phyloP scores from a whole-genome alignment of 2,888 invertebrate species.

The Cenopis cana region DNA sequence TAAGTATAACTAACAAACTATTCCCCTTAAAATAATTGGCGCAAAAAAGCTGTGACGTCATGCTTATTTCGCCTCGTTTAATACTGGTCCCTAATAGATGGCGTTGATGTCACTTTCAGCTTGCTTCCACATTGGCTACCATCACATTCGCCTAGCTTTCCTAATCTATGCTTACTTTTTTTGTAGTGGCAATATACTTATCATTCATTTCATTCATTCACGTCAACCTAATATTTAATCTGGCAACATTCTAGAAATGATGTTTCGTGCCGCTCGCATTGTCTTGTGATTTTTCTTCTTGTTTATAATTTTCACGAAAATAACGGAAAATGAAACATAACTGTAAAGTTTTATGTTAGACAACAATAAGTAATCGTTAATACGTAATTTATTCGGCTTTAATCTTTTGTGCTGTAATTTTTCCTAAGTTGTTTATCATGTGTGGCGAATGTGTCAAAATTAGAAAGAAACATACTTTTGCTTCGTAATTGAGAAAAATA shows the following conservation, averaged over 20 bases:
- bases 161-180: conserved; percentile 2
- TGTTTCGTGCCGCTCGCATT: conserved; percentile 53
- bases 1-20: too few species aligned
- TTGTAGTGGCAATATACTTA: conserved; percentile 1
- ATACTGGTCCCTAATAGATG: not conserved
- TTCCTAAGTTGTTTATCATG: conserved; percentile 66
- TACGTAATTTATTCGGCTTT: conserved; percentile 28
- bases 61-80: not conserved
- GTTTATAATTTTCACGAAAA: conserved; percentile 73
- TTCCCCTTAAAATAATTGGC: too few species aligned
- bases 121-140: too few species aligned
- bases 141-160: not conserved
- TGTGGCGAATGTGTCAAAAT: conserved; percentile 77
- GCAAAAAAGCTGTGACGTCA: not conserved
- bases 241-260: conserved; percentile 34
- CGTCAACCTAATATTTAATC: conserved; percentile 5
- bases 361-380: conserved; percentile 48
- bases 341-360: conserved; percentile 61
- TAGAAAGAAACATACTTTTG: conserved; percentile 80
- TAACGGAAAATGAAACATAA: conserved; percentile 77
- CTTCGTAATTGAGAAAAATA: conserved; percentile 70
- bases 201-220: conserved; percentile 28
- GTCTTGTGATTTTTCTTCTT: conserved; percentile 72
- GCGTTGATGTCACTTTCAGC: not conserved
- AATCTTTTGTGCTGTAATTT: conserved; percentile 50